phyloP scores from a whole-genome alignment of 2,888 invertebrate species.

The Asteroscopus sphinx region DNA sequence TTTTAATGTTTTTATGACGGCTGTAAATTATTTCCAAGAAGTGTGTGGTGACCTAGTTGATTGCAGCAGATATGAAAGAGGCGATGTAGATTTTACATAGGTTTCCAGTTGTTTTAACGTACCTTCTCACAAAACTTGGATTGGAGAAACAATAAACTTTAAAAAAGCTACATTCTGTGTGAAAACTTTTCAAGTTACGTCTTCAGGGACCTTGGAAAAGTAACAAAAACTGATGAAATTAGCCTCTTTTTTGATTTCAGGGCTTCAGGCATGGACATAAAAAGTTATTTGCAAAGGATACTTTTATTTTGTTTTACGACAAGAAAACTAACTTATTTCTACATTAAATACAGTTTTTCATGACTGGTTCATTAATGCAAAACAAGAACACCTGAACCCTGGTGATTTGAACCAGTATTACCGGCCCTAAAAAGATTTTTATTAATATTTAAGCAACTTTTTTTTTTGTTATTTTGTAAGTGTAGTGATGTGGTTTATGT shows the following conservation, averaged over 20 bases:
- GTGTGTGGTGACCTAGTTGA: slow-evolving; percentile 9
- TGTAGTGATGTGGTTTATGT: no score
- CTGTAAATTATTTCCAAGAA: slow-evolving; percentile 10
- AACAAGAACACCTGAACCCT: slow-evolving; percentile 19
- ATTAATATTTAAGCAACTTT: no score
- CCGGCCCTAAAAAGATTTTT: no score
- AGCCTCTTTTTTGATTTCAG: slow-evolving; percentile 10
- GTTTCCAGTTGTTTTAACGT: slow-evolving; percentile 7
- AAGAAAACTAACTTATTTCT: slow-evolving; percentile 15
- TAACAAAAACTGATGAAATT: slow-evolving; percentile 29
- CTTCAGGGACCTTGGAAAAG: slow-evolving; percentile 14
- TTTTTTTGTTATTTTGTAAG: no score
- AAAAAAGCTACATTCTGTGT: background rate
- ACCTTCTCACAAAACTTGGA: no score
- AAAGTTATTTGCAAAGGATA: slow-evolving; percentile 26
- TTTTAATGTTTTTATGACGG: slow-evolving; percentile 6
- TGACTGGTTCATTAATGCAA: slow-evolving; percentile 15
- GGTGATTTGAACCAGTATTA: no score
- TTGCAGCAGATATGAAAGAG: slow-evolving; percentile 4
- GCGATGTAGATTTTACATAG: slow-evolving; percentile 1
- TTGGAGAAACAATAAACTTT: no score
- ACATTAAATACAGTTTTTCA: slow-evolving; percentile 7
- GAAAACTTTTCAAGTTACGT: slow-evolving; percentile 32
- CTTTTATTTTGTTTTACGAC: slow-evolving; percentile 17
- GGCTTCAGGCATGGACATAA: slow-evolving; percentile 14